Evolutionary conservation across 2,797 vertebrate genomes (phyloP).

Genomic region (Cyprinodon diabolis): DNA sequence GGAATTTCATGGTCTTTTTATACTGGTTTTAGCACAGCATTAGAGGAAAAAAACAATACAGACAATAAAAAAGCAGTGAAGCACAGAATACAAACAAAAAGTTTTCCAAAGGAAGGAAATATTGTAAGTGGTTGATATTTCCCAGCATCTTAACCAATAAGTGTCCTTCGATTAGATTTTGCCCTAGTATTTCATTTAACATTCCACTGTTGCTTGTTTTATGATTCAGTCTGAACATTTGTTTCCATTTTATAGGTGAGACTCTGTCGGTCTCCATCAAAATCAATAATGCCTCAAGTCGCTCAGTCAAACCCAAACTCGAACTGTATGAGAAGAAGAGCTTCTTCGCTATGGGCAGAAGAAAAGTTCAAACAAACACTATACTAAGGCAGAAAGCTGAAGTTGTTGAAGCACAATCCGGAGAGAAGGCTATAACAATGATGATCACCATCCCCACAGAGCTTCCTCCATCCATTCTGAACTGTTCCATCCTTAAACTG

Average conservation of each 20-base stretch:
- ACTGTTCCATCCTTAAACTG: slow-evolving; percentile 70
- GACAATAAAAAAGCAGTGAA: neutral
- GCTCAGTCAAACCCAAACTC: slow-evolving; percentile 64
- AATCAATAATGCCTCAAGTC: slow-evolving; percentile 56
- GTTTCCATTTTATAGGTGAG: slow-evolving; percentile 48
- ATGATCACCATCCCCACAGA: slow-evolving; percentile 55
- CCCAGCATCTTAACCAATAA: neutral
- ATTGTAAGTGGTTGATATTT: neutral
- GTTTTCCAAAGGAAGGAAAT: neutral
- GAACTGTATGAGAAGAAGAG: slow-evolving; percentile 60
- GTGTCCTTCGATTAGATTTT: neutral
- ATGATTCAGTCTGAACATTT: neutral
- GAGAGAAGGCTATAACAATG: slow-evolving; percentile 42
- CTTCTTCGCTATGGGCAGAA: slow-evolving; percentile 61
- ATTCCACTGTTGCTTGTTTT: neutral
- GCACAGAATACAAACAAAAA: neutral
- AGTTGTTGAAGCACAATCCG: slow-evolving; percentile 13
- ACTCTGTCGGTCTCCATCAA: slow-evolving; percentile 30
- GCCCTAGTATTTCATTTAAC: neutral
- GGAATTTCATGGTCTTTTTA: no score
- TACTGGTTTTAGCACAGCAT: neutral
- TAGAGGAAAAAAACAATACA: no score
- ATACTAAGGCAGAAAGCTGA: slow-evolving; percentile 60
- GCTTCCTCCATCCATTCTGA: slow-evolving; percentile 64
- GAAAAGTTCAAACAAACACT: slow-evolving; percentile 25